These are phyloP conservation scores for Tupaia chinensis DNA, from an alignment of 2,113 vertebrate genomes.

Conservation along the genomic window DNA sequence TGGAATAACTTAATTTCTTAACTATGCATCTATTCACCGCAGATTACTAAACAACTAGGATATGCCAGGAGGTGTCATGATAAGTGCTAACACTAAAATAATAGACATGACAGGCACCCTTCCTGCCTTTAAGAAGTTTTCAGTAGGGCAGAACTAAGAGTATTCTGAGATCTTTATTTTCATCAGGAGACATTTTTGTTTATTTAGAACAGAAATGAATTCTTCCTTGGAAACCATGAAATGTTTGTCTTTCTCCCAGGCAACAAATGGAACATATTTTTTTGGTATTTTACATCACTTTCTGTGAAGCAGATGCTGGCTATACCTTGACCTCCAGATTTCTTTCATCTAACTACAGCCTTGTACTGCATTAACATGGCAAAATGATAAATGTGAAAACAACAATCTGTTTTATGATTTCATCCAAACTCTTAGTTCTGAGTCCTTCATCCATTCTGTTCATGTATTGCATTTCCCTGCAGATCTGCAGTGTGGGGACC, in stretches of 20 bases:
- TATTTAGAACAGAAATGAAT: background rate
- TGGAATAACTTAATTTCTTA: background rate
- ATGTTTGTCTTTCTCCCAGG: background rate
- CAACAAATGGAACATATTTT: background rate
- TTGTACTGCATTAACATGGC: background rate
- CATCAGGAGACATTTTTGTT: background rate
- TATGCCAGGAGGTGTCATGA: background rate
- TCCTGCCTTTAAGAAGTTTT: background rate
- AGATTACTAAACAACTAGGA: background rate
- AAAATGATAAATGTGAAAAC: background rate
- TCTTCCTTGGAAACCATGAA: background rate
- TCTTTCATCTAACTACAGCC: background rate
- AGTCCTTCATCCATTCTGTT: background rate
- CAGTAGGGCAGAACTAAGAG: background rate
- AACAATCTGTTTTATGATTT: background rate
- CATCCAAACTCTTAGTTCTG: background rate
- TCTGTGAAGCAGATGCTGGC: background rate
- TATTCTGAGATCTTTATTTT: background rate
- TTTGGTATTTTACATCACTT: conserved; percentile 3
- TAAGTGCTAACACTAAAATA: background rate
- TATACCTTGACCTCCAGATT: conserved; percentile 3
- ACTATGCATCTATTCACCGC: background rate
- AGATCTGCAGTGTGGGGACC: background rate
- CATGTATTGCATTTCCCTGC: background rate
- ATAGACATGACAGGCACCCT: background rate